A percentile compares a stretch with the other conserved stretches of the same genome.
These are phyloP conservation scores for Neotragus moschatus DNA, from an alignment of 2,113 vertebrate species.

Conservation along the genomic window DNA sequence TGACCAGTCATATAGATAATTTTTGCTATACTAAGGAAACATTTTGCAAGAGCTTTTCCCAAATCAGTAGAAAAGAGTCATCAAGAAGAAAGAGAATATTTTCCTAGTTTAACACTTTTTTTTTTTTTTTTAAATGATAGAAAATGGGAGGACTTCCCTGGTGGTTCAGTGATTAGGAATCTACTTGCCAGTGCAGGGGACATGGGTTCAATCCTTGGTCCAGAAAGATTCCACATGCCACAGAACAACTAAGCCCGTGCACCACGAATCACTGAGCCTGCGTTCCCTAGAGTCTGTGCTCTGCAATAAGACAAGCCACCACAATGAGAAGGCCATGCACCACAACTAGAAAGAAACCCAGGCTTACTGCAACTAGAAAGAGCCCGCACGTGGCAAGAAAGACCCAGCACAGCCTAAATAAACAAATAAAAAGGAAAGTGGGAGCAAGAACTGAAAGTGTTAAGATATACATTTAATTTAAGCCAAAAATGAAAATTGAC, in stretches of 20 bases:
- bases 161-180: not conserved
- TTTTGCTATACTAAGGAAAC: not conserved
- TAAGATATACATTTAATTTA: not conserved
- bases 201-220: not conserved
- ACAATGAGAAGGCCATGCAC: not conserved
- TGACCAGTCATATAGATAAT: not conserved
- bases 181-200: not conserved
- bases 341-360: not conserved
- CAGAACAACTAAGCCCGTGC: not conserved
- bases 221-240: not conserved
- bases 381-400: accelerated
- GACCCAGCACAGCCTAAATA: not conserved
- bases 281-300: not conserved
- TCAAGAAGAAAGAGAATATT: not conserved
- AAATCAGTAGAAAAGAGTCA: not conserved
- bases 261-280: not conserved
- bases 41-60: not conserved
- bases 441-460: not conserved
- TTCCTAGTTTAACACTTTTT: not conserved
- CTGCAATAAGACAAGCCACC: not conserved
- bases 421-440: not conserved
- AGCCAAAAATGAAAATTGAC: not conserved
- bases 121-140: not conserved
- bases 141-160: not conserved
- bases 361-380: not conserved